A percentile compares a stretch with the other conserved stretches of the same genome.
Evolutionary conservation across 2,113 vertebrate genomes (phyloP).

Genomic region (Onychostoma macrolepis): DNA sequence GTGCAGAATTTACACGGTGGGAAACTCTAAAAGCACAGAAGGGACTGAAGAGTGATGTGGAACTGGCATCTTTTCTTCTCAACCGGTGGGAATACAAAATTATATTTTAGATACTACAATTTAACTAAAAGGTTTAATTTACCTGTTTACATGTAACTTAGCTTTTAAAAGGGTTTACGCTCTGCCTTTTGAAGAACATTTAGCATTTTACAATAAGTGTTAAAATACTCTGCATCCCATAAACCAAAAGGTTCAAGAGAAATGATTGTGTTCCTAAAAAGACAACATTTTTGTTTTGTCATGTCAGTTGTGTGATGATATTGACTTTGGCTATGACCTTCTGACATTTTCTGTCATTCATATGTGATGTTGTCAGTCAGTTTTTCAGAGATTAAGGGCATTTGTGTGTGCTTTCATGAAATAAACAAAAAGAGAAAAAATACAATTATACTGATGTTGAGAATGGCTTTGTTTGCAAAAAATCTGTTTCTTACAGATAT

Average conservation of each 20-base stretch:
- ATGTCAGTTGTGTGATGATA: not conserved
- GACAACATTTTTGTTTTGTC: not conserved
- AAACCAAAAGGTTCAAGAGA: too few species aligned
- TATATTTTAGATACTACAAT: not conserved
- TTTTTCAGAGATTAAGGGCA: too few species aligned
- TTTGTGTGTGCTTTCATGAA: too few species aligned
- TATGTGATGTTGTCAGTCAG: not conserved
- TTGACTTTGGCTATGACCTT: not conserved
- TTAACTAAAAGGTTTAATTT: not conserved
- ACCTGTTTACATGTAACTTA: too few species aligned
- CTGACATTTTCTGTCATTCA: too few species aligned
- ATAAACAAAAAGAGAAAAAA: not conserved
- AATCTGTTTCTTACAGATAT: not conserved
- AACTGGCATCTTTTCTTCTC: not conserved
- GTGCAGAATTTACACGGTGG: constrained; percentile 10
- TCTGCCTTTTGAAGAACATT: too few species aligned
- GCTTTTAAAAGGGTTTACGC: too few species aligned
- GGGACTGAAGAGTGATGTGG: not conserved
- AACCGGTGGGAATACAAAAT: not conserved
- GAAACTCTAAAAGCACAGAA: not conserved
- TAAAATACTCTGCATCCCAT: not conserved
- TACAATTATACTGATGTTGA: not conserved
- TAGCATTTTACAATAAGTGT: not conserved
- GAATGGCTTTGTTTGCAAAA: not conserved
- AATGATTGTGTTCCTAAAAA: too few species aligned